These are phyloP conservation scores for Emydura subglobosa DNA, from an alignment of 2,113 vertebrate genomes.

Conservation along the genomic window DNA sequence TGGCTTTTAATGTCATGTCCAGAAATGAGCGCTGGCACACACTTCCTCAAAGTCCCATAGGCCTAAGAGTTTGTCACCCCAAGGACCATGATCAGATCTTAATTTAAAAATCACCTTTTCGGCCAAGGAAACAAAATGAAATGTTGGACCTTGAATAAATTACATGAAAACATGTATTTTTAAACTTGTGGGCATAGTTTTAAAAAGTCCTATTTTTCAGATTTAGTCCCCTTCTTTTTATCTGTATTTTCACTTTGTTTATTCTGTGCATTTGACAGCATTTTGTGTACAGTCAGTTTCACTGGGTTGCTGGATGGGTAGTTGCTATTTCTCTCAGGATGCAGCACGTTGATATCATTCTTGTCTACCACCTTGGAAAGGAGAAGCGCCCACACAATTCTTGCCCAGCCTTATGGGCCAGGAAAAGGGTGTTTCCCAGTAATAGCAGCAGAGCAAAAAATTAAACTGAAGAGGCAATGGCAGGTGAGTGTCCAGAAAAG, in stretches of 20 bases:
- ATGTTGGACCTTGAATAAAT: neutral
- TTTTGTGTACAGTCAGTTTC: neutral
- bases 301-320: neutral
- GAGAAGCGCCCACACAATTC: neutral
- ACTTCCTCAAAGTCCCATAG: slow-evolving; percentile 25
- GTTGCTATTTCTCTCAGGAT: neutral
- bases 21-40: slow-evolving; percentile 35
- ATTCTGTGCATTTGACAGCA: neutral
- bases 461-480: neutral
- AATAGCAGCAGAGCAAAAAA: neutral
- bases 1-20: slow-evolving; percentile 69
- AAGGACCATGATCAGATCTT: slow-evolving; percentile 3
- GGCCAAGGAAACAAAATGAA: neutral
- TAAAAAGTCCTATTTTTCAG: neutral
- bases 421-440: neutral
- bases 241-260: neutral
- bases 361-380: neutral
- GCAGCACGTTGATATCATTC: neutral
- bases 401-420: neutral
- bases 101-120: slow-evolving; percentile 2
- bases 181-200: neutral
- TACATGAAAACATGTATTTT: neutral
- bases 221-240: neutral
- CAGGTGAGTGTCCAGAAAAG: neutral
- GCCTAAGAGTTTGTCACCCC: slow-evolving; percentile 35